Conservation (phyloP, 1,140 invertebrate species). For the Leptopilina boulardi region DNA sequence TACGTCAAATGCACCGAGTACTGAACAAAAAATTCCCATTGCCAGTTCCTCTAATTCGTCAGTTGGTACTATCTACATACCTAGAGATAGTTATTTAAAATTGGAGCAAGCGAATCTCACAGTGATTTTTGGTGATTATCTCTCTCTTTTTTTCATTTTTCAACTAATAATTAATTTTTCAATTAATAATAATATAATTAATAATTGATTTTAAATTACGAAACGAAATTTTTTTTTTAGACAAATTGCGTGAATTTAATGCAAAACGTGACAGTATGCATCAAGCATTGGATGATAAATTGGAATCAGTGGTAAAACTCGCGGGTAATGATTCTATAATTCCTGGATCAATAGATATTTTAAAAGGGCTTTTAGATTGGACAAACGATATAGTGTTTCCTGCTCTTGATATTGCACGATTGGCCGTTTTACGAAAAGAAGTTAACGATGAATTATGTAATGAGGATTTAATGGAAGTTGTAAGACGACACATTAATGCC, state of each 20-base stretch:
- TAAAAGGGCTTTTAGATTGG: constrained; percentile 86
- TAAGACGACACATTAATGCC: constrained; percentile 68
- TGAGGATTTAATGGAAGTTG: constrained; percentile 68
- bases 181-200: too few relatives aligned
- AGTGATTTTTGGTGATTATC: constrained; percentile 76
- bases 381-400: constrained; percentile 90
- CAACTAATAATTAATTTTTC: too few relatives aligned
- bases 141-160: not conserved
- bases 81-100: constrained; percentile 73
- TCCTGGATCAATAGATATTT: constrained; percentile 76
- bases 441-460: constrained; percentile 80
- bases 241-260: constrained; percentile 85
- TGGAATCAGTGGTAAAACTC: constrained; percentile 80
- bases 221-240: constrained; percentile 68
- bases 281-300: constrained; percentile 76
- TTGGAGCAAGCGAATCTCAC: constrained; percentile 83
- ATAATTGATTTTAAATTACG: constrained; percentile 35
- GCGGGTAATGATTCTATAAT: constrained; percentile 71
- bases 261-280: constrained; percentile 74
- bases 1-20: constrained; percentile 57
- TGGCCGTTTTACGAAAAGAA: constrained; percentile 83
- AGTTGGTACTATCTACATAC: constrained; percentile 62
- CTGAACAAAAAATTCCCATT: constrained; percentile 52
- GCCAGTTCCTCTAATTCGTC: constrained; percentile 61
- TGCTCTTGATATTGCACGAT: constrained; percentile 87